A percentile compares a stretch with the other conserved stretches of the same genome.
phyloP scores from a whole-genome alignment of 2,113 vertebrate species.

The Nannobrachium achirus region DNA sequence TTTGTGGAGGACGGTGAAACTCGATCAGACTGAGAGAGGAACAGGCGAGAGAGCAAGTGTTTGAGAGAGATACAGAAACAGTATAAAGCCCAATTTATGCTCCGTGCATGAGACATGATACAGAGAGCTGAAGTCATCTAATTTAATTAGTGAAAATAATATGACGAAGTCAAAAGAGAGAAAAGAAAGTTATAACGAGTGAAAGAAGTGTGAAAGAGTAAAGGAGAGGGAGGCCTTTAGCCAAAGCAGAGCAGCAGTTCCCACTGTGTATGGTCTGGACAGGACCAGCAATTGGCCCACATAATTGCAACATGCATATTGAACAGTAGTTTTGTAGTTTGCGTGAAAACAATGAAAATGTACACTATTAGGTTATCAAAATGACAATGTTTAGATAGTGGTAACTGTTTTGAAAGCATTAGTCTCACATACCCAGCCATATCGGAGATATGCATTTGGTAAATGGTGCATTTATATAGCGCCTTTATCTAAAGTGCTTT shows the following conservation, averaged over 20 bases:
- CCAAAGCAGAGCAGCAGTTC: background rate
- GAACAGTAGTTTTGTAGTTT: no score
- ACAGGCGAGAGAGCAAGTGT: slow-evolving; percentile 25
- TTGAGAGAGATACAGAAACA: background rate
- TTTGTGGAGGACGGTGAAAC: slow-evolving; percentile 6
- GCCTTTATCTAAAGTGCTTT: no score
- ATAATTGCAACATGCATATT: no score
- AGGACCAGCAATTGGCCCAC: slow-evolving; percentile 4
- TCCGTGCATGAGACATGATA: no score
- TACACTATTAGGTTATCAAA: no score
- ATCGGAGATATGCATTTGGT: no score
- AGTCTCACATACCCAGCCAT: no score
- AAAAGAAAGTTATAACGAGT: background rate
- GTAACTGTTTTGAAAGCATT: no score
- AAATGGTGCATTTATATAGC: no score
- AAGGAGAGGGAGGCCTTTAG: background rate
- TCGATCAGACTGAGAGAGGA: slow-evolving; percentile 47
- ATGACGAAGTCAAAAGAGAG: background rate
- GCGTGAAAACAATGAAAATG: no score
- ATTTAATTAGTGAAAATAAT: slow-evolving; percentile 4
- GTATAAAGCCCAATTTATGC: no score
- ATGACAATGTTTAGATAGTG: no score
- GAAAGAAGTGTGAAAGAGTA: background rate
- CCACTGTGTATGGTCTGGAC: background rate
- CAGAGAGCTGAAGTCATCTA: slow-evolving; percentile 8